Evolutionary conservation across 2,888 invertebrate genomes (phyloP).

Genomic region (Trimorus sp.): DNA sequence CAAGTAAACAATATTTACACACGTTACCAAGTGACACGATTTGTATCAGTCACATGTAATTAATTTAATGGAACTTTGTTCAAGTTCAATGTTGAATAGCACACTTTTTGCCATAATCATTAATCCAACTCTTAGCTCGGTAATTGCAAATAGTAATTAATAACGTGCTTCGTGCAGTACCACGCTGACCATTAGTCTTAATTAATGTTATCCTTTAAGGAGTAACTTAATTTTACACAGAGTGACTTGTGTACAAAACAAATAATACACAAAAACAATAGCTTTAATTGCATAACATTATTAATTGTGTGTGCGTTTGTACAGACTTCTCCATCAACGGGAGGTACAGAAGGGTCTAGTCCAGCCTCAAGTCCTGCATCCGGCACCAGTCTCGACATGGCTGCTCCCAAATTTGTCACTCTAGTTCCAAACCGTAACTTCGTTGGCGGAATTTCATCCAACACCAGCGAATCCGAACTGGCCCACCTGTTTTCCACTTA

Average conservation of each 20-base stretch:
- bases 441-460: conserved; percentile 97
- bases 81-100: conserved; percentile 9
- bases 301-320: conserved; percentile 6
- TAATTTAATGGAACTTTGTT: conserved; percentile 26
- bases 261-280: background rate
- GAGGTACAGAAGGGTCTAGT: conserved; percentile 80
- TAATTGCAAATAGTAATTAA: background rate
- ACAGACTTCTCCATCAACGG: conserved; percentile 77
- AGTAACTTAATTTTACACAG: no score
- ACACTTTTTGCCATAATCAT: conserved; percentile 19
- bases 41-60: conserved; percentile 21
- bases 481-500: conserved; percentile 95
- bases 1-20: background rate
- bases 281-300: background rate
- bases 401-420: conserved; percentile 85
- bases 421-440: conserved; percentile 97
- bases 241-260: no score
- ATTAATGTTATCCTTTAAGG: no score
- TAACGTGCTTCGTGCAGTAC: conserved; percentile 1
- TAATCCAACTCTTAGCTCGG: conserved; percentile 15
- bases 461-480: conserved; percentile 95
- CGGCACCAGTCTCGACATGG: conserved; percentile 79
- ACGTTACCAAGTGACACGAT: background rate
- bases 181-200: background rate
- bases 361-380: conserved; percentile 80